Evolutionary conservation across 2,888 invertebrate species (phyloP), one percentile per base, ranked within the genome.

Genomic region (Polydrusus pterygomalis): DNA sequence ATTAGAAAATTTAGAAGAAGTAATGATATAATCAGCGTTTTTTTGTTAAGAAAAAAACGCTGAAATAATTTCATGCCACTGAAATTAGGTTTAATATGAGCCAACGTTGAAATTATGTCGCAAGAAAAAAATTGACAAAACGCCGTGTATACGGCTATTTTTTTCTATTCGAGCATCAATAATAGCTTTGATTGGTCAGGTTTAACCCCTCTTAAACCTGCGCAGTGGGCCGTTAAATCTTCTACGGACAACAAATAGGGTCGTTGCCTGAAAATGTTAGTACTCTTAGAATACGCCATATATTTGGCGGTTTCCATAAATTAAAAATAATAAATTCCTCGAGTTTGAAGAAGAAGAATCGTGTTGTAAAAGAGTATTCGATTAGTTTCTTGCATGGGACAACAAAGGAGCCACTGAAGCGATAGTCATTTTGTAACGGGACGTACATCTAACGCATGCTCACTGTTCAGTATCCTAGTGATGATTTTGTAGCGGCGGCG

Each of bases 401-500:
- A 80, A 83, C 82, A 83, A 83, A 82, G 81, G 80, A 80, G 76
- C 77, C 81, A 81, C 74, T 79, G 80, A 81, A 80, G 81, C 81
- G 81, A 81, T 78, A 80, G 77, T 79, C 79, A 79, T 78, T 77
- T 81, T 79, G 79, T 82, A 82, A 82, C 82, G 82, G 82, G 82
- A 82, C 79, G 80, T 79, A 71, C 74, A 51, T 65, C 77, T 65
- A 78, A 81, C 83, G 83, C 82, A 82, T 83, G 83, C 83, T 78
- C 82, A 65, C 62, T 81, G 68, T 71, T 69, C 62, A 73, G 74
- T 80, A 80, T 79, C 77, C 80, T 78, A 81, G 80, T 83, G 82
- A 82, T 81, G 82, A 81, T 80, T 81, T 81, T 81, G 79, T 82
- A 82, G 82, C 83, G 83, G 82, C 83, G 83, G 82, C 83, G 82